Percentiles rank a stretch among this genome's conserved stretches.
phyloP scores from a whole-genome alignment of 2,888 invertebrate genomes.

The Calliphora vomitoria region DNA sequence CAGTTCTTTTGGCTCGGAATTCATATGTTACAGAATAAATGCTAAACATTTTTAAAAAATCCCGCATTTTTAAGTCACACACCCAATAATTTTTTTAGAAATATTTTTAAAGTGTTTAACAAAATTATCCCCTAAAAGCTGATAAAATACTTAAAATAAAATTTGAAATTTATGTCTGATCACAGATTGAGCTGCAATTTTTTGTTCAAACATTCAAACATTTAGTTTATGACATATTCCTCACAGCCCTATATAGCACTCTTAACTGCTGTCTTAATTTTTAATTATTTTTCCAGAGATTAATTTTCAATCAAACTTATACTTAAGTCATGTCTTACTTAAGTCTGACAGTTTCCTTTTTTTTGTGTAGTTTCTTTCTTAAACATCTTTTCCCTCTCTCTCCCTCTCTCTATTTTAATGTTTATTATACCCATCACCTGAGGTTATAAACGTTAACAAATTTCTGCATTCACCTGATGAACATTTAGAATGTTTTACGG shows the following conservation, averaged over 20 bases:
- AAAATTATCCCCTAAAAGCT: too few relatives aligned
- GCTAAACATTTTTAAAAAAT: too few relatives aligned
- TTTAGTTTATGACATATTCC: too few relatives aligned
- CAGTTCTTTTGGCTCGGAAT: too few relatives aligned
- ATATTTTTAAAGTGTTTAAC: too few relatives aligned
- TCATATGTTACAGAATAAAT: too few relatives aligned
- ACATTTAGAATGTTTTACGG: constrained; percentile 25
- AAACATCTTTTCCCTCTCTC: neutral
- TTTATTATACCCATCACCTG: constrained; percentile 58
- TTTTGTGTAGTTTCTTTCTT: constrained; percentile 16
- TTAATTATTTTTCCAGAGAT: constrained; percentile 63
- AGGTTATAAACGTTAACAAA: constrained; percentile 45
- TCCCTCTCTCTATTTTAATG: constrained; percentile 8
- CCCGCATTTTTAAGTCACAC: too few relatives aligned
- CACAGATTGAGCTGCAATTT: too few relatives aligned
- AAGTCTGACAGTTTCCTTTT: constrained; percentile 24
- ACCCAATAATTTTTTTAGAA: too few relatives aligned
- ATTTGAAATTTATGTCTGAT: too few relatives aligned
- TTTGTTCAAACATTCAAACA: neutral
- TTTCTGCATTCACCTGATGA: constrained; percentile 43
- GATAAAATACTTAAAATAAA: too few relatives aligned
- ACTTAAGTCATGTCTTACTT: constrained; percentile 59
- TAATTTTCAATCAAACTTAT: constrained; percentile 69
- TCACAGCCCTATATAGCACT: too few relatives aligned
- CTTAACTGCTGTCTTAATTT: neutral